Evolutionary conservation across 2,797 vertebrate genomes (phyloP), one percentile per base, ranked within the genome.

Genomic region (Enteromius radiatus): DNA sequence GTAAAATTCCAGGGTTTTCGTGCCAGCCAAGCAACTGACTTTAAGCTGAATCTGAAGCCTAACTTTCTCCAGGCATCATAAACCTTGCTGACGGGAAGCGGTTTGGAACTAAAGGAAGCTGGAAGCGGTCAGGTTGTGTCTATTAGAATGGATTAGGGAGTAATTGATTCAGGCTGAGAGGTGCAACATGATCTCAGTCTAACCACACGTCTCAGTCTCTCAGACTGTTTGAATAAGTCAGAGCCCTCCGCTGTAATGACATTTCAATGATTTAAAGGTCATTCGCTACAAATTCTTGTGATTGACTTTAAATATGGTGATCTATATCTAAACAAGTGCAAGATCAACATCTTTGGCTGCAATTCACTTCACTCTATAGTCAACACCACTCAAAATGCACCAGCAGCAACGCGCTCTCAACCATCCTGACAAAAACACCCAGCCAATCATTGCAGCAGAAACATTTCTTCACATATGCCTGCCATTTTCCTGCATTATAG

Each of bases 161-260:
- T 36, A 5, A 49, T 4, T 75, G 71, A 75, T 75, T 36, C 19
- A 75, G 49, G 33, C 33, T 31, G 21, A 54, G 73, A 75, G 2
- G 49, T 56, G 71, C 1, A 76, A 76, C 74, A 76, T 61, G 36
- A 61, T 41, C 36, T 5, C n/a, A 28, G 59, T 33, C 3, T 28
- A 28, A 43, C 43, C 68, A 70, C 68, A 31, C 14, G 3, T 49
- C 47, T 73, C 70, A 52, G 70, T 36, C 54, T 52, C 70, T 52
- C 70, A 12, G 47, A 75, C 21, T 17, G 21, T 56, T 23, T 23
- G 71, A 75, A 56, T 38, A 33, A 54, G 31, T 23, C 45, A 52
- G 5, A 52, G 47, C 19, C 4, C 45, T 52, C 36, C 28, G 17
- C 33, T 75, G 26, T 49, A 23, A 56, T 10, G n/a, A 5, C n/a